phyloP scores from a whole-genome alignment of 2,797 vertebrate species.

The Chiroxiphia lanceolata region DNA sequence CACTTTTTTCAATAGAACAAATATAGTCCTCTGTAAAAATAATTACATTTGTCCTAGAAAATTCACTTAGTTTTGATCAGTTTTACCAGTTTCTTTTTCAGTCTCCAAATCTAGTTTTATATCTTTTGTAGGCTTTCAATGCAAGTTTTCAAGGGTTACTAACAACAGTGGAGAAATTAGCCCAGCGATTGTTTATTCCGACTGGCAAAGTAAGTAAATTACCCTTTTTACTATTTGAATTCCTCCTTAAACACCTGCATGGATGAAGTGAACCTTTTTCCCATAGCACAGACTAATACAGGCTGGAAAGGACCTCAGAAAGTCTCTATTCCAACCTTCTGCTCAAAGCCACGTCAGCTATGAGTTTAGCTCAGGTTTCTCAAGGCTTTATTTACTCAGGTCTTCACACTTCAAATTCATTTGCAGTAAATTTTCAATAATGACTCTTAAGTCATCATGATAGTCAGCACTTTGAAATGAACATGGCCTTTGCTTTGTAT shows the following conservation, averaged over 20 bases:
- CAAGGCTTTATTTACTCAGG: background rate
- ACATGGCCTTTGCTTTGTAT: background rate
- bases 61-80: background rate
- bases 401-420: background rate
- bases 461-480: background rate
- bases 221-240: background rate
- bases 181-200: background rate
- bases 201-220: background rate
- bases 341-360: background rate
- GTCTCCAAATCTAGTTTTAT: background rate
- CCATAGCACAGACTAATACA: background rate
- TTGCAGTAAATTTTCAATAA: background rate
- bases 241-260: background rate
- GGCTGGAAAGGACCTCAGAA: background rate
- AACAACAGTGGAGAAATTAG: background rate
- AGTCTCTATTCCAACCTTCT: background rate
- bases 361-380: background rate
- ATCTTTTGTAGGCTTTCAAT: background rate
- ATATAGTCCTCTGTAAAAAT: background rate
- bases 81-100: background rate
- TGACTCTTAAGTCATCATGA: background rate
- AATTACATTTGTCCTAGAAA: background rate
- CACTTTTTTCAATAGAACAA: background rate
- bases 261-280: background rate
- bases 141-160: background rate